A percentile compares a stretch with the other conserved stretches of the same genome.
phyloP scores from a whole-genome alignment of 2,797 vertebrate species.

The Vireo griseus region DNA sequence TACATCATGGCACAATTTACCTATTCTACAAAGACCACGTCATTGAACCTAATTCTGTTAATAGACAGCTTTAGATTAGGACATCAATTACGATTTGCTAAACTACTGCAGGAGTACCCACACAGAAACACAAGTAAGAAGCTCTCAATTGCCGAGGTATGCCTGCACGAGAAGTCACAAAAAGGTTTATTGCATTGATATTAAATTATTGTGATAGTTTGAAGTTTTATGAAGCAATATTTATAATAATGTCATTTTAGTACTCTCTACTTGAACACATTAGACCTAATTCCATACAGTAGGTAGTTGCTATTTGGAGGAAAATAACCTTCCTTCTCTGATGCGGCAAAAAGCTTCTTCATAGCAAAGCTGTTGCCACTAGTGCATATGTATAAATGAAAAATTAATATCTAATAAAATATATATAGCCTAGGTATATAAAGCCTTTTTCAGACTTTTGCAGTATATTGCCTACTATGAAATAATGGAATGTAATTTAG shows the following conservation, averaged over 20 bases:
- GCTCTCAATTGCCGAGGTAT: neutral
- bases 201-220: neutral
- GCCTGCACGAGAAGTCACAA: neutral
- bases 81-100: conserved; percentile 70
- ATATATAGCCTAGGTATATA: neutral
- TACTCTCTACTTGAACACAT: neutral
- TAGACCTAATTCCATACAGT: neutral
- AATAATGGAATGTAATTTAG: neutral
- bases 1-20: conserved; percentile 75
- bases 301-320: neutral
- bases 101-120: conserved; percentile 81
- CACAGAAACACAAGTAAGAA: conserved; percentile 32
- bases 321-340: conserved; percentile 3
- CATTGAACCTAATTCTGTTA: conserved; percentile 76
- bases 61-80: conserved; percentile 76
- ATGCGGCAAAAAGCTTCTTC: neutral
- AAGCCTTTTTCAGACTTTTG: neutral
- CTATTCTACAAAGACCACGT: conserved; percentile 64
- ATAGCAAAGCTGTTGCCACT: neutral
- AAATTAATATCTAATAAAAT: neutral
- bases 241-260: conserved; percentile 15
- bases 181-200: conserved; percentile 11
- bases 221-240: conserved; percentile 13
- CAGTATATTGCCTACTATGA: neutral
- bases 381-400: neutral